phyloP scores from a whole-genome alignment of 2,888 invertebrate species.

The Eilema sororculum region DNA sequence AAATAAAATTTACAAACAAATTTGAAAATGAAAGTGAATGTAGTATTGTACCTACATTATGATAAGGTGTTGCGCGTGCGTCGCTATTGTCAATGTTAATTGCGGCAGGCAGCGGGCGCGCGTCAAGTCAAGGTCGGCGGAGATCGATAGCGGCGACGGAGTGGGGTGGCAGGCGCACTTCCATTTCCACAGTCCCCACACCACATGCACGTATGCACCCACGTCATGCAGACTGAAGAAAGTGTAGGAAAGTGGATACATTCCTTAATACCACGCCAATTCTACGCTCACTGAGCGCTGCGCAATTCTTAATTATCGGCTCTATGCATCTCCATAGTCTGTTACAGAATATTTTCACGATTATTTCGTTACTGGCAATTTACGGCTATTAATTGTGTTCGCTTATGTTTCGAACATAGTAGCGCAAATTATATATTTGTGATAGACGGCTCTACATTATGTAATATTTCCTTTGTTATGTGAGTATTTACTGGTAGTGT shows the following conservation, averaged over 20 bases:
- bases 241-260: slow-evolving; percentile 82
- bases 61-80: slow-evolving; percentile 70
- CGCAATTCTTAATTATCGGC: slow-evolving; percentile 52
- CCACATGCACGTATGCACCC: slow-evolving; percentile 71
- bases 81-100: slow-evolving; percentile 80
- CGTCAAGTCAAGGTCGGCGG: slow-evolving; percentile 80
- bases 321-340: slow-evolving; percentile 47
- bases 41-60: slow-evolving; percentile 44
- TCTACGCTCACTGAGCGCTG: slow-evolving; percentile 60
- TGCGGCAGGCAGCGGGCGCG: slow-evolving; percentile 71
- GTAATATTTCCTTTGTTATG: slow-evolving; percentile 54
- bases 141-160: slow-evolving; percentile 71
- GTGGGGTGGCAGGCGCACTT: slow-evolving; percentile 60
- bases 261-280: slow-evolving; percentile 71
- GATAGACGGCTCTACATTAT: slow-evolving; percentile 16
- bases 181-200: slow-evolving; percentile 60
- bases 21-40: slow-evolving; percentile 69
- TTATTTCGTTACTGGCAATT: slow-evolving; percentile 20
- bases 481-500: slow-evolving; percentile 51
- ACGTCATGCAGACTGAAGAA: slow-evolving; percentile 71
- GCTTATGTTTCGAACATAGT: background rate
- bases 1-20: slow-evolving; percentile 9
- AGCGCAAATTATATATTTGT: background rate
- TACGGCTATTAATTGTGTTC: slow-evolving; percentile 1
- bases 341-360: slow-evolving; percentile 42